phyloP scores from a whole-genome alignment of 2,113 vertebrate species.

The Ochotona curzoniae region DNA sequence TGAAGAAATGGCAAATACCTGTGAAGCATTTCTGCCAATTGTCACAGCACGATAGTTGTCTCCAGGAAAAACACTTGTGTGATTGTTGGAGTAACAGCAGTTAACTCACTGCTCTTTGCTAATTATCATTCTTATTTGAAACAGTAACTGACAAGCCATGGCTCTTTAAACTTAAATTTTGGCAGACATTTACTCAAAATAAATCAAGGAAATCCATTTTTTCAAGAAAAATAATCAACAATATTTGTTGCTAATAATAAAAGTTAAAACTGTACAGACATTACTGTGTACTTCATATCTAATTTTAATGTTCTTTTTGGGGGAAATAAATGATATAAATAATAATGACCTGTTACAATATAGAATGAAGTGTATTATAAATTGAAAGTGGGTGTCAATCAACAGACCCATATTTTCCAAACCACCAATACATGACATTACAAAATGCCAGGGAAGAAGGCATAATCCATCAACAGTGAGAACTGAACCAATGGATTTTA shows the following conservation, averaged over 20 bases:
- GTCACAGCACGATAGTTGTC: not conserved
- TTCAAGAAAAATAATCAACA: constrained; percentile 2
- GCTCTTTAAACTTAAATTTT: not conserved
- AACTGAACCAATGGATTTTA: not conserved
- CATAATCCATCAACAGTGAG: not conserved
- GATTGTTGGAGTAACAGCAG: not conserved
- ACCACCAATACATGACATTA: not conserved
- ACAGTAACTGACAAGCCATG: not conserved
- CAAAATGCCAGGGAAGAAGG: not conserved
- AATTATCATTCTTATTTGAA: not conserved
- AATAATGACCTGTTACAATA: not conserved
- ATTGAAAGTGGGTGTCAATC: not conserved
- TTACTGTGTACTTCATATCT: not conserved
- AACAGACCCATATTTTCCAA: not conserved
- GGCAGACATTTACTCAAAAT: not conserved
- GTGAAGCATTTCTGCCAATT: not conserved
- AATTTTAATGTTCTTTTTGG: not conserved
- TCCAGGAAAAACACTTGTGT: not conserved
- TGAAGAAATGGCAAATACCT: not conserved
- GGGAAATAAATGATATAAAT: not conserved
- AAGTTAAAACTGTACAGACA: not conserved
- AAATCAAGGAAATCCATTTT: not conserved
- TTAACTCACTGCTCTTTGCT: not conserved
- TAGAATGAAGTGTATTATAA: not conserved
- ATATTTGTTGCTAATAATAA: not conserved